Evolutionary conservation across 2,113 vertebrate species (phyloP).

Genomic region (Charina bottae): DNA sequence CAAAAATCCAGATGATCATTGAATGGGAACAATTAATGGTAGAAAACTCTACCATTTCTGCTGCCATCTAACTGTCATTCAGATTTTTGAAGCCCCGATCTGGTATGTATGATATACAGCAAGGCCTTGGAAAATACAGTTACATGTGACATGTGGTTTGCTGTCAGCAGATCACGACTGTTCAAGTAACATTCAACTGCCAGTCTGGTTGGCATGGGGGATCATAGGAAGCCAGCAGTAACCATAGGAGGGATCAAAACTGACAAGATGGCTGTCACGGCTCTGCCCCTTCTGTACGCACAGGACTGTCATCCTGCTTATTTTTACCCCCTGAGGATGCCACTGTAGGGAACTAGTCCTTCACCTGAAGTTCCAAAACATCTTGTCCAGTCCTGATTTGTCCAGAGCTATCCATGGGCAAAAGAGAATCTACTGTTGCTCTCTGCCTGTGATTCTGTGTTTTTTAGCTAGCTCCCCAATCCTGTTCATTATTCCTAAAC

Average conservation of each 20-base stretch:
- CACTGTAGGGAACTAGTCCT: not conserved
- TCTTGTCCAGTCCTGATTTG: not conserved
- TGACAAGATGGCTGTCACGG: not conserved
- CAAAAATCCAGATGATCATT: not conserved
- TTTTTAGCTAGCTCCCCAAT: not conserved
- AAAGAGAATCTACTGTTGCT: not conserved
- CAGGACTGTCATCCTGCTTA: not conserved
- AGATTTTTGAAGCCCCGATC: not conserved
- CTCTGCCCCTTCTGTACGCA: not conserved
- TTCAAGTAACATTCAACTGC: not conserved
- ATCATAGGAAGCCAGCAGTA: not conserved
- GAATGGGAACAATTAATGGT: not conserved
- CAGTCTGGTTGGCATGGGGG: not conserved
- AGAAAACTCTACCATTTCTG: not conserved
- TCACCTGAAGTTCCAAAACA: not conserved
- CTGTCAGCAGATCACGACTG: not conserved
- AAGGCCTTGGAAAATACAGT: not conserved
- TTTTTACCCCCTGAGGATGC: not conserved
- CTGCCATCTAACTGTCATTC: not conserved
- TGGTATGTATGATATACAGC: not conserved
- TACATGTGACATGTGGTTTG: not conserved
- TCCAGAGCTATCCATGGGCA: not conserved
- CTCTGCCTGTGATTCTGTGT: not conserved
- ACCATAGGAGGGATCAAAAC: not conserved
- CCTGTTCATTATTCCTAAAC: not conserved